Conservation (phyloP, 1,140 invertebrate genomes). For the Octopus sinensis region DNA sequence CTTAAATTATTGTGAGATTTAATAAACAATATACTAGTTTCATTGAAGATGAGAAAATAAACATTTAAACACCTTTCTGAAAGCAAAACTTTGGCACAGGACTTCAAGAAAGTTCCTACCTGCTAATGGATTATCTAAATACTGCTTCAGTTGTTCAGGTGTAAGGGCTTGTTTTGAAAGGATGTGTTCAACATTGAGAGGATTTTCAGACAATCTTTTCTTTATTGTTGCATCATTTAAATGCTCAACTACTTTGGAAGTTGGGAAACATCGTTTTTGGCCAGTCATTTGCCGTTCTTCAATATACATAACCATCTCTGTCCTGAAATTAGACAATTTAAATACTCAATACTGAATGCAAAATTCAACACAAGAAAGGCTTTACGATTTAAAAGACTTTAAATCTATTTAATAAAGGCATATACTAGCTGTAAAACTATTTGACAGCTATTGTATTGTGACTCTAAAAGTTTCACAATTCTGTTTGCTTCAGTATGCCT, state of each 20-base stretch:
- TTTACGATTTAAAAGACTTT: no score
- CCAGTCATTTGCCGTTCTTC: constrained; percentile 68
- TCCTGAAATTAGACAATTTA: constrained; percentile 47
- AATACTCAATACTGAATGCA: background rate
- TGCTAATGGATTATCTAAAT: constrained; percentile 81
- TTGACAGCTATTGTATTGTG: background rate
- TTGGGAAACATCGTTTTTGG: constrained; percentile 69
- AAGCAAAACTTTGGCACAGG: no score
- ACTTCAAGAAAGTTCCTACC: constrained; percentile 62
- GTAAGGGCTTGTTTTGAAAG: constrained; percentile 50
- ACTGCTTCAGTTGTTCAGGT: constrained; percentile 74
- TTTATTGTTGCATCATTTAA: constrained; percentile 59
- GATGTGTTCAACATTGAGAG: constrained; percentile 55
- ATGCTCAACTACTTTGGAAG: constrained; percentile 65
- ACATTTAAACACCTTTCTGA: no score
- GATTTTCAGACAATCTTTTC: constrained; percentile 68
- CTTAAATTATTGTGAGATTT: no score
- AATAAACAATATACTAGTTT: no score
- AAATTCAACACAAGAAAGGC: no score
- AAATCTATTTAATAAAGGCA: background rate
- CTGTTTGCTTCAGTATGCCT: no score
- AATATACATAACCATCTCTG: constrained; percentile 76
- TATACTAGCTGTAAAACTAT: background rate
- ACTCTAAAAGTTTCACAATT: no score
- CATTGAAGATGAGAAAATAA: no score